Base-by-base conservation (phyloP, 2,113 vertebrate genomes). In the Cacatua alba region DNA sequence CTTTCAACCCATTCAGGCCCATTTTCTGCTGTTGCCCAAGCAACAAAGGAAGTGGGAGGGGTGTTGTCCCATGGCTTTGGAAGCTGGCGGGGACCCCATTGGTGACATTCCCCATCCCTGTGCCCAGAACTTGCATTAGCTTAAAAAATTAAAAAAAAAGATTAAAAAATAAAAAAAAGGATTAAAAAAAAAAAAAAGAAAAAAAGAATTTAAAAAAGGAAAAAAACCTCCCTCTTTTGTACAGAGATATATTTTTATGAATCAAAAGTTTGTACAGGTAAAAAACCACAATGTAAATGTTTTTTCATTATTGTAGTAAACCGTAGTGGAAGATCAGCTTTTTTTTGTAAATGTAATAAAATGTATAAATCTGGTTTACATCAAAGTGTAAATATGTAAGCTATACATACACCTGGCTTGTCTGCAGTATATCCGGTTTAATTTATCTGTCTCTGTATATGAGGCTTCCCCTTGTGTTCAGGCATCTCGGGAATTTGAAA, bases 221-320 rank as follows among this genome's bases (percentile, higher is more conserved):
- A 44, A 53, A 93, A 86, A 97, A 96, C 90, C 92, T 90, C 96
- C 98, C 94, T 97, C 96, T 98, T 99, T 99, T 99, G 99, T 99
- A 99, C 99, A 99, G 99, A 99, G 99, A 99, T 99, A 99, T 99
- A 99, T 99, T 99, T 99, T 99, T 99, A 99, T 99, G 99, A 98
- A 98, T 95, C 96, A 98, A 98, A 98, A 98, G 98, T 99, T 99
- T 99, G 99, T 99, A 99, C 99, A 99, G 99, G 98, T 98, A 46
- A 65, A 79, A 98, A 98, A 96, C 86, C 98, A 98, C 98, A 98
- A 98, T 99, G 98, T 99, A 99, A 98, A 99, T 98, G 98, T 98
- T 99, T 98, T 98, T 99, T 99, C 98, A 99, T 99, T 99, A 99
- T 99, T 99, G 98, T 99, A 99, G 99, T 99, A 98, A 99, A 98